Evolutionary conservation across 2,888 invertebrate species (phyloP).

Genomic region (Schizaphis graminum): DNA sequence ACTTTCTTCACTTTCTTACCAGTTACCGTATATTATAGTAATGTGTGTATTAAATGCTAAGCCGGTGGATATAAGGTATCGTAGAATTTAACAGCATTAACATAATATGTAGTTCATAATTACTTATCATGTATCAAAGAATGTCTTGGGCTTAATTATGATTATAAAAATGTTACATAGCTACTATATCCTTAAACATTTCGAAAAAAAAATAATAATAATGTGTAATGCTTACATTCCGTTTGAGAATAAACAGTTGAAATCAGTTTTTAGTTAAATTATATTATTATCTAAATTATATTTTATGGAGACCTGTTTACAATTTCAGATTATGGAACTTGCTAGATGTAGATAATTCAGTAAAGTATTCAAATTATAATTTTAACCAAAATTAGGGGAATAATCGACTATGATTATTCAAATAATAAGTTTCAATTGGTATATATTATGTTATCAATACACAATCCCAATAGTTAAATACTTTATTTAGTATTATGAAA

Average conservation of each 20-base stretch:
- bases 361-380: background rate
- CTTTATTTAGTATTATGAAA: background rate
- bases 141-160: background rate
- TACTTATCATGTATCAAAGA: background rate
- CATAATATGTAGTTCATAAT: background rate
- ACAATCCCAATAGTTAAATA: background rate
- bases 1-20: background rate
- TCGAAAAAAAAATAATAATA: background rate
- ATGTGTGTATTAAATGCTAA: background rate
- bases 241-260: background rate
- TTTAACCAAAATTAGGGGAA: background rate
- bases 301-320: no score
- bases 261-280: background rate
- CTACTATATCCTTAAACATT: background rate
- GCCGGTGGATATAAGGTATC: background rate
- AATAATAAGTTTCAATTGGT: background rate
- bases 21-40: background rate
- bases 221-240: background rate
- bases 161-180: background rate
- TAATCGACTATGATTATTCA: background rate
- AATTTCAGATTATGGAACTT: no score
- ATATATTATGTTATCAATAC: background rate
- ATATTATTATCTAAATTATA: background rate
- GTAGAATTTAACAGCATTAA: background rate
- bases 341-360: background rate